Evolutionary conservation across 2,797 vertebrate genomes (phyloP).

Genomic region (Hydrocynus forskahlii): DNA sequence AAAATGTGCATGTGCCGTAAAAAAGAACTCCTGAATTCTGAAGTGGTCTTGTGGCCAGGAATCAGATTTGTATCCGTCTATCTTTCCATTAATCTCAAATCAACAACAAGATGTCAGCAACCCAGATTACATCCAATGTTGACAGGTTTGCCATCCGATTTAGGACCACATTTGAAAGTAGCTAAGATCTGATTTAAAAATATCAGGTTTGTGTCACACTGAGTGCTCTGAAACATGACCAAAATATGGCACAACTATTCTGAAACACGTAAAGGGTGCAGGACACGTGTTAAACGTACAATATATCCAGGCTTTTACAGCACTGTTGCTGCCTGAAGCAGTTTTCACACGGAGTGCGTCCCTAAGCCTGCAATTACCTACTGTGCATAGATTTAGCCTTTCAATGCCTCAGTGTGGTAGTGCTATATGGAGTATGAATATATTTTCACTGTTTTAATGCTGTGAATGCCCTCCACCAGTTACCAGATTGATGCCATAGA

Average conservation of each 20-base stretch:
- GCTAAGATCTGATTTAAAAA: too few relatives aligned
- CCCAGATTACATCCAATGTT: too few relatives aligned
- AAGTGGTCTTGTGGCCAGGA: too few relatives aligned
- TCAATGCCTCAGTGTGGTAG: slow-evolving; percentile 1
- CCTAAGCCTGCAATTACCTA: slow-evolving; percentile 1
- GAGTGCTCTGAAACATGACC: not conserved
- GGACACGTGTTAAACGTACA: not conserved
- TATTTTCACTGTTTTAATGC: slow-evolving; percentile 11
- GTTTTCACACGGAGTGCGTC: not conserved
- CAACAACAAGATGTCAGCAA: too few relatives aligned
- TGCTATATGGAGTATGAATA: slow-evolving; percentile 27
- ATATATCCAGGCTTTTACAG: not conserved
- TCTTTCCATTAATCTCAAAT: too few relatives aligned
- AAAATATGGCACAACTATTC: not conserved
- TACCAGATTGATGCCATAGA: not conserved
- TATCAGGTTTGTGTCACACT: too few relatives aligned
- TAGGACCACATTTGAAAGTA: too few relatives aligned
- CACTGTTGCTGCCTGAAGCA: not conserved
- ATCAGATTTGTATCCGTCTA: too few relatives aligned
- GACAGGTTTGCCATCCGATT: too few relatives aligned
- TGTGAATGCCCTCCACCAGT: not conserved
- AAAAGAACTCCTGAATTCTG: too few relatives aligned
- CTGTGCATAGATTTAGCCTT: not conserved
- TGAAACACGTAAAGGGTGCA: not conserved
- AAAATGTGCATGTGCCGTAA: too few relatives aligned